A percentile compares a stretch with the other conserved stretches of the same genome.
These are phyloP conservation scores for Zoanthus sansibaricus DNA, from an alignment of 92 coral and sea anemone genomes.

Conservation along the genomic window DNA sequence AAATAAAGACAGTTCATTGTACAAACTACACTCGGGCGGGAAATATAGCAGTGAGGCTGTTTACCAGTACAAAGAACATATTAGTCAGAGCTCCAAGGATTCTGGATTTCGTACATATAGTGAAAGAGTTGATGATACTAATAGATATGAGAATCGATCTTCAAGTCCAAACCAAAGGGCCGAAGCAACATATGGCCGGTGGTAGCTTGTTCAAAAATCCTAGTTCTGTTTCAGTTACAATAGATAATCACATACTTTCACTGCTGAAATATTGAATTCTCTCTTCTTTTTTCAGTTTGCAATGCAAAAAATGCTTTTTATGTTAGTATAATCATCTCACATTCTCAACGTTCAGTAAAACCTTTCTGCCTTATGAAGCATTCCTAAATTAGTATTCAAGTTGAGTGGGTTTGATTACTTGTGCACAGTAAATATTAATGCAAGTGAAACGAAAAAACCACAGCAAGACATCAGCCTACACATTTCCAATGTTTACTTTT, in stretches of 20 bases:
- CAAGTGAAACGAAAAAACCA: too few relatives aligned
- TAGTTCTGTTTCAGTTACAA: background rate
- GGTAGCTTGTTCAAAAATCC: background rate
- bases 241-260: background rate
- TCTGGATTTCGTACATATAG: slow-evolving; percentile 22
- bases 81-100: slow-evolving; percentile 8
- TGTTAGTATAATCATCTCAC: background rate
- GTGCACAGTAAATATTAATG: too few relatives aligned
- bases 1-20: slow-evolving; percentile 58
- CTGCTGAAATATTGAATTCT: background rate
- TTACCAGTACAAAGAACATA: slow-evolving; percentile 63
- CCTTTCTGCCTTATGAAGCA: too few relatives aligned
- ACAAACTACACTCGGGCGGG: slow-evolving; percentile 42
- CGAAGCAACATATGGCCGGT: slow-evolving; percentile 5
- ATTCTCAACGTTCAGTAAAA: background rate
- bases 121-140: background rate
- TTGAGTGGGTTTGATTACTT: too few relatives aligned
- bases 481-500: too few relatives aligned
- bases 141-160: slow-evolving; percentile 1
- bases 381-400: too few relatives aligned
- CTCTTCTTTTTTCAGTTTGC: background rate
- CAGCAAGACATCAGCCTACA: too few relatives aligned
- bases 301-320: background rate
- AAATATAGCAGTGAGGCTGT: slow-evolving; percentile 60
- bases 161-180: slow-evolving; percentile 24